Conservation (phyloP, 2,888 invertebrate genomes). For the Tortrix viridana region DNA sequence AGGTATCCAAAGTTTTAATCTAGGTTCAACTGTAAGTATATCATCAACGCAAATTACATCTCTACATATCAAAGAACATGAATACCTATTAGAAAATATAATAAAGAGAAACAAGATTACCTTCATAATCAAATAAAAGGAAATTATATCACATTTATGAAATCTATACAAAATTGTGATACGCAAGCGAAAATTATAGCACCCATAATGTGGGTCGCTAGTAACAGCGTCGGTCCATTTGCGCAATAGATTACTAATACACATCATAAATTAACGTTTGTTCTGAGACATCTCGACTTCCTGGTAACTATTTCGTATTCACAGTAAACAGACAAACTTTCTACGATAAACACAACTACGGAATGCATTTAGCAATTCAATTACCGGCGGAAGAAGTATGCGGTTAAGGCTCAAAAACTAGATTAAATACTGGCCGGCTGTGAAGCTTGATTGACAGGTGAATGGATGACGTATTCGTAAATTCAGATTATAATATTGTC, state of each 20-base stretch:
- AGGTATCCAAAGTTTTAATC: too few relatives aligned
- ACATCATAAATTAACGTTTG: conserved; percentile 39
- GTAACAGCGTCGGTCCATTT: conserved; percentile 44
- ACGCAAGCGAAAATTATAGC: conserved; percentile 34
- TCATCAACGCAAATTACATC: too few relatives aligned
- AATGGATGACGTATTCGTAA: background rate
- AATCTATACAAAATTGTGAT: conserved; percentile 34
- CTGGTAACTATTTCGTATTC: conserved; percentile 63
- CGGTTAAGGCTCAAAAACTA: conserved; percentile 1
- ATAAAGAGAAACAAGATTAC: background rate
- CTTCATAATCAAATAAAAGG: conserved; percentile 14
- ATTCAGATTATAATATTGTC: too few relatives aligned
- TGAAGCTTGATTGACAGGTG: conserved; percentile 13
- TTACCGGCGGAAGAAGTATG: conserved; percentile 44
- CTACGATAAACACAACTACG: conserved; percentile 35
- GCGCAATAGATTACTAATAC: conserved; percentile 52
- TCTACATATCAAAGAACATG: too few relatives aligned
- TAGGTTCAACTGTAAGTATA: too few relatives aligned
- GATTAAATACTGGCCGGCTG: conserved; percentile 1
- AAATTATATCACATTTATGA: conserved; percentile 29
- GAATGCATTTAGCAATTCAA: conserved; percentile 52
- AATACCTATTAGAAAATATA: too few relatives aligned
- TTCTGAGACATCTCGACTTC: conserved; percentile 50
- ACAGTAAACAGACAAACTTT: conserved; percentile 44
- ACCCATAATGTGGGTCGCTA: conserved; percentile 33